These are phyloP conservation scores for Odontesthes bonariensis DNA, from an alignment of 2,113 vertebrate genomes.

Conservation along the genomic window DNA sequence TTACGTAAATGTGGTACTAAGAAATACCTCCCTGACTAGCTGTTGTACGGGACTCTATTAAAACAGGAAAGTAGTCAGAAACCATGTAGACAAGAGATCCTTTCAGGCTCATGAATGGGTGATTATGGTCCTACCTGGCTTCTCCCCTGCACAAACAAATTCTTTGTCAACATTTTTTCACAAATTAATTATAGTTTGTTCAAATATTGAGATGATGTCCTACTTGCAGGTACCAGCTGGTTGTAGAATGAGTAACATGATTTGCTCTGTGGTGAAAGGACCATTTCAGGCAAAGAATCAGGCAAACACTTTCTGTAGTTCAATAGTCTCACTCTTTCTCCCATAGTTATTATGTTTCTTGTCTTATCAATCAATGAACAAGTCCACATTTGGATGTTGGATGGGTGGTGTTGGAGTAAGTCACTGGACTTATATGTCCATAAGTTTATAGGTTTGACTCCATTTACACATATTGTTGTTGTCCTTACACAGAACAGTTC, in stretches of 20 bases:
- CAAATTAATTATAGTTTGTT: background rate
- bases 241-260: background rate
- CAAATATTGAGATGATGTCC: background rate
- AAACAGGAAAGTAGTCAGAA: conserved; percentile 6
- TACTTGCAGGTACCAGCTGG: background rate
- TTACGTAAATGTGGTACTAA: background rate
- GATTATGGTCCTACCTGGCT: background rate
- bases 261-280: background rate
- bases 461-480: too few species aligned
- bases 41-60: conserved; percentile 14
- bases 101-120: background rate
- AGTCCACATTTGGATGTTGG: background rate
- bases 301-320: background rate
- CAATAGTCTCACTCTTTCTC: background rate
- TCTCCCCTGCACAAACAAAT: background rate
- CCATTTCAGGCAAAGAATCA: fast-evolving
- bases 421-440: too few species aligned
- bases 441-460: too few species aligned
- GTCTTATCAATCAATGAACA: background rate
- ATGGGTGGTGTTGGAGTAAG: too few species aligned
- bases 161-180: background rate
- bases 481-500: too few species aligned
- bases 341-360: background rate
- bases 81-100: background rate
- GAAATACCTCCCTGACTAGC: background rate